Evolutionary conservation across 2,888 invertebrate genomes (phyloP).

Genomic region (Cantharis rufa): DNA sequence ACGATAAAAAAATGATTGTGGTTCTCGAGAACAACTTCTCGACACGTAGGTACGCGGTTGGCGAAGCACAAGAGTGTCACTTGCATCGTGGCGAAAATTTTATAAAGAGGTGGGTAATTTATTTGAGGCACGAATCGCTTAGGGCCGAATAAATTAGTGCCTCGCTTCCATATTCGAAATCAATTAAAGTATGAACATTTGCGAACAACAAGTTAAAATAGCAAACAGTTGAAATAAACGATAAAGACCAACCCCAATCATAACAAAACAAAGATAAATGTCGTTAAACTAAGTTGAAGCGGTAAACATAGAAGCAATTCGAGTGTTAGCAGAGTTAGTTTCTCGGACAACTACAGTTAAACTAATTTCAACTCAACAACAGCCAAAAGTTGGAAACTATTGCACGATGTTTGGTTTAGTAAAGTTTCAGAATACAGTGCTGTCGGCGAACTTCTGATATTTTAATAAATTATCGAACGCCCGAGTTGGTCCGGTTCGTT

Average conservation of each 20-base stretch:
- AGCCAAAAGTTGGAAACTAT: conserved; percentile 50
- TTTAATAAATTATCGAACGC: conserved; percentile 43
- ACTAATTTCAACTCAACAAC: conserved; percentile 50
- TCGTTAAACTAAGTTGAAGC: conserved; percentile 43
- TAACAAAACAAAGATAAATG: conserved; percentile 46
- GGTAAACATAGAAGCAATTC: conserved; percentile 40
- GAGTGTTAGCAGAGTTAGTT: conserved; percentile 40
- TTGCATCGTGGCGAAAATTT: not conserved
- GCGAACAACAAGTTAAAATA: not conserved
- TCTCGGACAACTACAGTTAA: conserved; percentile 49
- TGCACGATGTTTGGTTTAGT: conserved; percentile 52
- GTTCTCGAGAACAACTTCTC: not conserved
- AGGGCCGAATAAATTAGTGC: not conserved
- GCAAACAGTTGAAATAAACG: conserved; percentile 7
- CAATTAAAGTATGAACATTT: not conserved
- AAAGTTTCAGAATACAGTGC: conserved; percentile 46
- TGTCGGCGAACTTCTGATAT: conserved; percentile 41
- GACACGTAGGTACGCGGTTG: not conserved
- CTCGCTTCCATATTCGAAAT: not conserved
- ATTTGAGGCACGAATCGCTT: not conserved
- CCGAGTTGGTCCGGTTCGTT: conserved; percentile 27
- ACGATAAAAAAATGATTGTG: not conserved
- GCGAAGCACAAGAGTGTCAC: not conserved
- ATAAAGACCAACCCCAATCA: conserved; percentile 19
- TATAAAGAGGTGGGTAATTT: not conserved